Percentiles rank a stretch among this genome's conserved stretches.
Evolutionary conservation across 2,888 invertebrate species (phyloP).

Genomic region (Leptinotarsa juncta): DNA sequence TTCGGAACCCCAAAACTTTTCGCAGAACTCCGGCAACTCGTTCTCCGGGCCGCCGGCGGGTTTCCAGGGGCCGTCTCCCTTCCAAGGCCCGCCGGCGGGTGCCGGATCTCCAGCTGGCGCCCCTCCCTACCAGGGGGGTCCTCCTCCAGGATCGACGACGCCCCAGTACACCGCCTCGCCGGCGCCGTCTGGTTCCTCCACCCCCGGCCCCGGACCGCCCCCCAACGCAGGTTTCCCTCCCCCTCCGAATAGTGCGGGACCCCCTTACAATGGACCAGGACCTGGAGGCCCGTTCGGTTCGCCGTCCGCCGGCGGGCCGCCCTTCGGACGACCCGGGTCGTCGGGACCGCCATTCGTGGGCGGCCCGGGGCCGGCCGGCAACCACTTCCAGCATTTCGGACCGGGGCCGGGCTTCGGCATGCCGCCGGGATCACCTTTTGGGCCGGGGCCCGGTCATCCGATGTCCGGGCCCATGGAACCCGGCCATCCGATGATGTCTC

Average conservation of each 20-base stretch:
- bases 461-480: conserved; percentile 74
- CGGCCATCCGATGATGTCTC: conserved; percentile 67
- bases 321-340: conserved; percentile 74
- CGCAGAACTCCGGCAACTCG: conserved; percentile 72
- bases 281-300: conserved; percentile 75
- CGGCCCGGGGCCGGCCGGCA: conserved; percentile 74
- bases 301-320: conserved; percentile 73
- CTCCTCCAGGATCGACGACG: conserved; percentile 80
- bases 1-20: conserved; percentile 75
- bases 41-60: conserved; percentile 67
- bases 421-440: conserved; percentile 78
- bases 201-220: conserved; percentile 74
- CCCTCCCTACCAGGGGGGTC: conserved; percentile 75
- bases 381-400: conserved; percentile 74
- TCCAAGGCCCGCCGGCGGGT: conserved; percentile 76
- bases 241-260: conserved; percentile 70
- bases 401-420: conserved; percentile 74
- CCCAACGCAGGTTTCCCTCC: conserved; percentile 69
- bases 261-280: conserved; percentile 68
- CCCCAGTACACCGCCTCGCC: conserved; percentile 90
- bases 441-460: conserved; percentile 73
- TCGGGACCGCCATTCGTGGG: conserved; percentile 77
- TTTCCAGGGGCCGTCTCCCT: conserved; percentile 70
- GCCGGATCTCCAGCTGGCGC: conserved; percentile 82
- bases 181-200: conserved; percentile 84